phyloP scores from a whole-genome alignment of 2,797 vertebrate species.

The Helicolenus hilgendorfi region DNA sequence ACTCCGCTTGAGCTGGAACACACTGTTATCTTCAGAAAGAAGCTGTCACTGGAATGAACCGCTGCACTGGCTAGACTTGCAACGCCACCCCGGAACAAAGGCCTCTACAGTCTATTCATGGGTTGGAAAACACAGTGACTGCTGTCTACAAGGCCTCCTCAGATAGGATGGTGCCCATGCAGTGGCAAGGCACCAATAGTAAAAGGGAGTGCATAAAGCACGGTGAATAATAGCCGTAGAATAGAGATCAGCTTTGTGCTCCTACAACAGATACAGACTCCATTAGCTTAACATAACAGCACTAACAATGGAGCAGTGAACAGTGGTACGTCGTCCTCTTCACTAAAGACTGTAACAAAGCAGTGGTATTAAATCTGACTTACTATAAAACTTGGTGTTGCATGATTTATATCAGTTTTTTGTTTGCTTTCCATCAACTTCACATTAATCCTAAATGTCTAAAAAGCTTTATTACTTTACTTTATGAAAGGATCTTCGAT shows the following conservation, averaged over 20 bases:
- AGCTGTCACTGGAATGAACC: constrained; percentile 68
- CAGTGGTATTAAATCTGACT: not conserved
- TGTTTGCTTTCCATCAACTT: not conserved
- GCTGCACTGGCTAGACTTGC: constrained; percentile 57
- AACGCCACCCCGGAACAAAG: constrained; percentile 70
- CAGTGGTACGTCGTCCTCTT: not conserved
- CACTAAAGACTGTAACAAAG: not conserved
- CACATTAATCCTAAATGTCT: not conserved
- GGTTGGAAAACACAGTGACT: constrained; percentile 52
- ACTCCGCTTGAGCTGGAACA: constrained; percentile 63
- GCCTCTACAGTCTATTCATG: constrained; percentile 76
- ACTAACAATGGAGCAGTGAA: constrained; percentile 28
- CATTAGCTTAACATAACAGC: constrained; percentile 1
- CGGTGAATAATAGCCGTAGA: constrained; percentile 43
- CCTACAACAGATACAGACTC: constrained; percentile 47
- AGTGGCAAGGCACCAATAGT: constrained; percentile 66
- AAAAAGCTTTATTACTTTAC: not conserved
- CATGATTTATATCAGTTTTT: not conserved
- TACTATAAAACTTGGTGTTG: not conserved
- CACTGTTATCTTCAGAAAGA: constrained; percentile 73
- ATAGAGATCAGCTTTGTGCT: constrained; percentile 28
- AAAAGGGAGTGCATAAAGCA: constrained; percentile 28
- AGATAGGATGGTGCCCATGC: constrained; percentile 38
- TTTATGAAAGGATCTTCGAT: not conserved
- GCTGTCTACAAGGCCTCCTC: constrained; percentile 55